Base-by-base conservation (phyloP, 2,113 vertebrate genomes). In the Amia ocellicauda region DNA sequence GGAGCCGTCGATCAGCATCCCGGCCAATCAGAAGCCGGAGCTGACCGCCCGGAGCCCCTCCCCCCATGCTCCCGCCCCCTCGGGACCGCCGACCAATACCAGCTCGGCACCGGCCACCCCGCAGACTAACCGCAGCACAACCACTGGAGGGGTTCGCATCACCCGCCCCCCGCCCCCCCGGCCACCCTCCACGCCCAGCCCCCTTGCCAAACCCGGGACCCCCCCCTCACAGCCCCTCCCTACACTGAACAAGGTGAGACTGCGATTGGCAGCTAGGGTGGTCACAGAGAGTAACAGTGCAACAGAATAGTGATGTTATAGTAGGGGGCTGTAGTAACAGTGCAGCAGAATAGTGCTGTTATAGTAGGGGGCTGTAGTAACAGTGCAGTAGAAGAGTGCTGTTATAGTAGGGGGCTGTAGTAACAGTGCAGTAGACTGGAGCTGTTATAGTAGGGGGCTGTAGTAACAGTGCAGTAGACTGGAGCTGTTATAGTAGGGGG, bases 1-100 rank as follows among this genome's bases (percentile, higher is more conserved):
- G 0, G 94, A 98, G 73, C 94, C 94, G 11, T 90, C 88, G 0
- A 94, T 96, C 73, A 90, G 89, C 60, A 79, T 75, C 1, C 84
- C 83, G 1, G 24, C 75, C 3, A 78, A 86, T 49, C 73, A 41
- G 8, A 71, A 74, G 54, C 41, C 31, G 31, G 31, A 36, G 31
- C n/a, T n/a, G 31, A 10, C 31, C 66, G 24, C n/a, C n/a, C n/a
- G n/a, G n/a, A n/a, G n/a, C 69, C 54, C 11, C 62, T 64, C 0
- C 80, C 80, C 42, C 67, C 65, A 1, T 70, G 63, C 53, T 60
- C 76, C 16, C 4, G 14, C 45, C 40, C 73, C 74, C 14, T 54
- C 69, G 14, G 64, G 78, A 1, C 16, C 66, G 17, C 70, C 77
- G 0, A 65, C 74, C 20, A 80, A 76, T 31, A 79, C 84, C 69